phyloP scores from a whole-genome alignment of 2,113 vertebrate genomes.

The Chaetorhynchus papuensis region DNA sequence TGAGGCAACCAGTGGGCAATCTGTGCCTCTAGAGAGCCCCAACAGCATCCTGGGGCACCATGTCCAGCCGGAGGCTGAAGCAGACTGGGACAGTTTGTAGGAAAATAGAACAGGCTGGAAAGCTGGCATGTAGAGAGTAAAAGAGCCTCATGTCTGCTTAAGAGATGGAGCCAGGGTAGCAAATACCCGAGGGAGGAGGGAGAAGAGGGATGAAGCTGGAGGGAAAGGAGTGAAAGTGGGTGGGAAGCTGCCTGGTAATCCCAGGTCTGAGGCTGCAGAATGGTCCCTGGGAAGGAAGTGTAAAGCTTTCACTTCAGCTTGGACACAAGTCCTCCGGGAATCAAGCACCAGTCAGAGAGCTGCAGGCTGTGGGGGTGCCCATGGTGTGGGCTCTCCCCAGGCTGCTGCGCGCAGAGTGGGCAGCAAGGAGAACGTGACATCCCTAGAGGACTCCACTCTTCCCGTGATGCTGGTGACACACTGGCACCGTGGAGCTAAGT shows the following conservation, averaged over 20 bases:
- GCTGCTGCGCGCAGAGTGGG: accelerated
- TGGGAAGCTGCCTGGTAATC: background rate
- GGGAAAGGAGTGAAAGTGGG: background rate
- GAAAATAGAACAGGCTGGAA: background rate
- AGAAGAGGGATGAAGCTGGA: background rate
- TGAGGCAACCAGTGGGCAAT: background rate
- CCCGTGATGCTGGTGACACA: background rate
- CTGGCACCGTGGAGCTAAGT: background rate
- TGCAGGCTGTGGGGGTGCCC: background rate
- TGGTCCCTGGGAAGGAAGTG: background rate
- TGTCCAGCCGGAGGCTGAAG: background rate
- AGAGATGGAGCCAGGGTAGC: background rate
- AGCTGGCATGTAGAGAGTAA: background rate
- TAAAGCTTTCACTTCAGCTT: background rate
- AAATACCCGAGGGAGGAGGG: background rate
- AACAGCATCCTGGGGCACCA: background rate
- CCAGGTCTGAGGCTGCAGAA: background rate
- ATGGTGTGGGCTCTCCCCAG: accelerated
- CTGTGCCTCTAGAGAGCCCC: background rate
- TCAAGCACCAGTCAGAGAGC: background rate
- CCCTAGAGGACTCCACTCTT: background rate
- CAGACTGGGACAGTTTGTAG: background rate
- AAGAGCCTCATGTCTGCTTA: background rate
- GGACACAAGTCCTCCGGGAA: background rate
- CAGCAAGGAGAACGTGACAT: background rate